These are phyloP conservation scores for Mus musculus DNA, from an alignment of 2,113 vertebrate species.

Conservation along the genomic window GRCm39 chrX:167088501-167089000, in stretches of 20 bases:
- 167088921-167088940: not conserved
- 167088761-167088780: not conserved
- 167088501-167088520: conserved; percentile 18
- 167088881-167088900: not conserved
- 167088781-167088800: not conserved
- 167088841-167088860: not conserved
- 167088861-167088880: not conserved
- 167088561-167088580: conserved; percentile 77
- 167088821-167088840: not conserved
- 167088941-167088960: not conserved
- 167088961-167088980: not conserved
- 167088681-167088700: not conserved
- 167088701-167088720: not conserved
- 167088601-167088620: conserved; percentile 31
- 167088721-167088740: not conserved
- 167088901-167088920: not conserved
- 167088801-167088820: not conserved
- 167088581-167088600: conserved; percentile 68
- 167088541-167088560: conserved; percentile 71
- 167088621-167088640: conserved; percentile 54
- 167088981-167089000: too few relatives aligned
- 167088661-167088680: not conserved
- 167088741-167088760: not conserved
- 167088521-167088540: conserved; percentile 42
- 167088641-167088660: not conserved